These are phyloP conservation scores for Pterocles burchelli DNA, from an alignment of 2,113 vertebrate species.

Conservation along the genomic window DNA sequence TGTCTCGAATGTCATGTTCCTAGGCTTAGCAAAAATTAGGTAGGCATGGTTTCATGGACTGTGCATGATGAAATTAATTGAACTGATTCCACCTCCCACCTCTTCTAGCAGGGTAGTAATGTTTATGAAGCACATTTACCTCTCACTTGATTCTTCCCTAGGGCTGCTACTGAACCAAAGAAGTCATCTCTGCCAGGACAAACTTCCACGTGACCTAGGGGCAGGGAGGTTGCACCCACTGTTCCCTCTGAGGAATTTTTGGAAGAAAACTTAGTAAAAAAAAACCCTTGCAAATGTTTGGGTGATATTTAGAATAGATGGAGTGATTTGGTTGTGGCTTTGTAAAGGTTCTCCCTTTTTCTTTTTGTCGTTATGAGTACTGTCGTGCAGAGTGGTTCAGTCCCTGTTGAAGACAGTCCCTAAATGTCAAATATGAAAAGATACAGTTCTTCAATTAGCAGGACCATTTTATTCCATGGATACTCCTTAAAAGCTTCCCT, in stretches of 20 bases:
- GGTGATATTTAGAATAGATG: neutral
- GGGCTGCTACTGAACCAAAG: neutral
- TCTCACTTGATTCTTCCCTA: neutral
- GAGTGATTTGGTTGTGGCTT: neutral
- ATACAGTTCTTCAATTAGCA: constrained; percentile 44
- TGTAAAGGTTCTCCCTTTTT: constrained; percentile 41
- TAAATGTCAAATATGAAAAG: constrained; percentile 44
- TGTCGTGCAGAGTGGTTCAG: neutral
- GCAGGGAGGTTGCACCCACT: neutral
- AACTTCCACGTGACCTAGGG: neutral
- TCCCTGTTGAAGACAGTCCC: constrained; percentile 27
- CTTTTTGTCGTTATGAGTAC: constrained; percentile 7
- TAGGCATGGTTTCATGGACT: neutral
- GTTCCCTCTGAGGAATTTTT: neutral
- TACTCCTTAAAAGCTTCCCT: constrained; percentile 40
- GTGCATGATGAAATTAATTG: neutral
- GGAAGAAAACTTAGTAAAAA: neutral
- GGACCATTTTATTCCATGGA: constrained; percentile 22
- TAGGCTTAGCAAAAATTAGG: neutral
- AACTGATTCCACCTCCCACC: neutral
- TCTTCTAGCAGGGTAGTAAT: neutral
- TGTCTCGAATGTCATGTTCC: neutral
- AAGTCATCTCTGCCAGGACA: neutral
- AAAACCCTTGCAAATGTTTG: neutral
- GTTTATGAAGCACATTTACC: neutral